Evolutionary conservation across 1,140 invertebrate species (phyloP), one percentile per base, ranked within the genome.

Genomic region (Lasaia peninsularis): DNA sequence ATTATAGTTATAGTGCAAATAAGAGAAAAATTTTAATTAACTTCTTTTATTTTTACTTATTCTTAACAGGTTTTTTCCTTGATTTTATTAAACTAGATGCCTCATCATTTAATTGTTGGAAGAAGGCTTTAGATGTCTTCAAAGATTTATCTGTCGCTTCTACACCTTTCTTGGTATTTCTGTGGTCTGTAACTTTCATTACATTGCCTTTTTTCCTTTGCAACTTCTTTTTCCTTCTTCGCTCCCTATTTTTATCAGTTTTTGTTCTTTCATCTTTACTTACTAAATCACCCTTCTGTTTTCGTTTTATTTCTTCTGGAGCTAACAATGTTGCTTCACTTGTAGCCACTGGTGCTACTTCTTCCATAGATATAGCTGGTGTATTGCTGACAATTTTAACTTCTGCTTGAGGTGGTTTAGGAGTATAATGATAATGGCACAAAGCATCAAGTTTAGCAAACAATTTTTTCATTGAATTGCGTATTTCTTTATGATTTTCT

Each of bases 401-500:
- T 72, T 99, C 98, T 1, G 97, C 94, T 58, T 93, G 91, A 10
- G 93, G 92, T 90, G 91, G 90, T 90, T 95, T 97, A 0, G 98
- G 98, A 50, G 97, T 98, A 71, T 96, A 99, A 86, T 98, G 95
- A 86, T 95, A 99, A 86, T 99, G 98, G 0, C 94, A 95, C 2
- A 99, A 90, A 0, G 97, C 95, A 91, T 99, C 97, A 10, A 99
- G 90, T 89, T 99, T 95, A 5, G 91, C 78, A 79, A 99, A 98
- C 1, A 99, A 80, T 0, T 90, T 89, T n/a, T 90, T 86, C 94
- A 99, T 96, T 55, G 92, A 88, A 53, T 92, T 90, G 63, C 92
- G 91, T 44, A 99, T 96, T 85, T 95, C 93, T 53, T 92, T 93
- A 70, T 96, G 94, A 71, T 92, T 91, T 73, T 94, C 91, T 0